Conservation (phyloP, 30 jellyfish, hydroid and myxozoan species). For the Hydractinia symbiolongicarpus region DNA sequence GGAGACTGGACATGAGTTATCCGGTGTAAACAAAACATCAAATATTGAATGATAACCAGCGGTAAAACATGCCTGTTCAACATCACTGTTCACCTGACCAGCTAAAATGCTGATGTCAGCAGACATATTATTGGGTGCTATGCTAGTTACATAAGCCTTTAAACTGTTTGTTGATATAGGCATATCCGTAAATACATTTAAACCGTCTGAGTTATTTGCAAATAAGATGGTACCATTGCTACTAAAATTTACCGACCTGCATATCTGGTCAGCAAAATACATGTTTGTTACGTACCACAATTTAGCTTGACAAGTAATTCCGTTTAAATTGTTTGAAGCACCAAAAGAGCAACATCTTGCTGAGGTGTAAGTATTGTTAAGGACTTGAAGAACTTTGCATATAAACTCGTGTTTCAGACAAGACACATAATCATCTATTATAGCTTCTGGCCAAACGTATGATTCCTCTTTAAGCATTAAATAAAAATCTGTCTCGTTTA, state of each 20-base stretch:
- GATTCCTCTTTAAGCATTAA: too few relatives aligned
- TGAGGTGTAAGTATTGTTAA: too few relatives aligned
- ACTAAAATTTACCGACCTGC: not conserved
- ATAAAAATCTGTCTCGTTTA: too few relatives aligned
- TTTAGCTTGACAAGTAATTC: not conserved
- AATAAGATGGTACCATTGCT: not conserved
- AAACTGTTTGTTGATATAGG: not conserved
- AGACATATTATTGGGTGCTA: not conserved
- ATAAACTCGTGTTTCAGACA: too few relatives aligned
- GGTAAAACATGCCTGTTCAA: not conserved
- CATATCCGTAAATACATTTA: not conserved
- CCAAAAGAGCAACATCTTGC: too few relatives aligned
- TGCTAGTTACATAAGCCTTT: not conserved
- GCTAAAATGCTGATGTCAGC: not conserved
- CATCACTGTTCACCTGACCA: not conserved
- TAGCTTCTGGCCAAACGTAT: too few relatives aligned
- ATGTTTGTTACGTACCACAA: not conserved
- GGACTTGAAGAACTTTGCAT: too few relatives aligned
- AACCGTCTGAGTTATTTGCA: not conserved
- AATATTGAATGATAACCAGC: not conserved
- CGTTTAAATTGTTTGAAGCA: too few relatives aligned
- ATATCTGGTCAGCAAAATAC: slow-evolving; percentile 3
- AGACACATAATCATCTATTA: too few relatives aligned
- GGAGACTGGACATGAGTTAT: not conserved
- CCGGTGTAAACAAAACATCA: not conserved